Base-by-base conservation (phyloP, 2,888 invertebrate genomes). In the Scrobipalpa costella region DNA sequence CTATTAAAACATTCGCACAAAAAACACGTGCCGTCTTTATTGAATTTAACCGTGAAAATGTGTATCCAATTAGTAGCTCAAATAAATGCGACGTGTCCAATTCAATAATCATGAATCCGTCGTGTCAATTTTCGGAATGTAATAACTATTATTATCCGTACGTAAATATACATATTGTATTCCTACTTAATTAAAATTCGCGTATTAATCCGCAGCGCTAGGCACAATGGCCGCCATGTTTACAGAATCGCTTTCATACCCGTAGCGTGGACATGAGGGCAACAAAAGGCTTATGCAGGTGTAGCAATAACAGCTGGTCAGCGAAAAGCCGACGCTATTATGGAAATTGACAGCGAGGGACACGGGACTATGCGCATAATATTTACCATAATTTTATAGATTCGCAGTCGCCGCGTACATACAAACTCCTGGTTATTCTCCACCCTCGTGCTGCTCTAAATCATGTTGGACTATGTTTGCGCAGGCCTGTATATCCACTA, bases 301-400 rank as follows among this genome's bases (percentile, higher is more conserved):
- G 74, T 73, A 66, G 71, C 76, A 74, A 81, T 80, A 81, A 76
- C 82, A 83, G 78, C 74, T 79, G 84, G 83, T 78, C 81, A 84
- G 79, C 80, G 79, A 75, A 82, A 75, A 75, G 70, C 78, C 80
- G 75, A 73, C 75, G 81, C 83, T 82, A 85, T 86, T 85, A 86
- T 85, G 84, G 79, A 85, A 84, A 85, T 85, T 84, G 85, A 79
- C 80, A 81, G 78, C 81, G 68, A 69, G 71, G 67, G 40, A 65
- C 63, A 27, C 69, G 68, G 74, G 70, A 68, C 72, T 72, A 66
- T 65, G 67, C 64, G 67, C 67, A 73, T 72, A 69, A 73, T 71
- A 69, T 73, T 72, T 66, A 66, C 63, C 61, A 63, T 66, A 67
- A 68, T 67, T 69, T 64, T 66, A 69, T 73, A 67, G 69, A 69